Evolutionary conservation across 2,888 invertebrate species (phyloP), one percentile per base, ranked within the genome.

Genomic region (Xanthorhoe designata): DNA sequence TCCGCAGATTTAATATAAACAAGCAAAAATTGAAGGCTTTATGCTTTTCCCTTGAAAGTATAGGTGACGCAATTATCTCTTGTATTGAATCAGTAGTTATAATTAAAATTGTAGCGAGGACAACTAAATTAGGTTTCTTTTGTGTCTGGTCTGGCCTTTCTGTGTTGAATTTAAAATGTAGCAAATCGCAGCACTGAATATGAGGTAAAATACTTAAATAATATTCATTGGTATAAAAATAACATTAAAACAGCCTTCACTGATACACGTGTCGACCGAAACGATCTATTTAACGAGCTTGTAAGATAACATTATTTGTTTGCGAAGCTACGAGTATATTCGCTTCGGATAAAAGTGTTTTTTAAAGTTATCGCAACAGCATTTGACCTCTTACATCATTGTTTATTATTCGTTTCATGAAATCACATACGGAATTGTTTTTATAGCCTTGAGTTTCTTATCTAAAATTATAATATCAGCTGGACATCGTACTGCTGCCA

Each of bases 291-390:
- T 74, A 72, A 75, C 69, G 64, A 74, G 35, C 60, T 73, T 72
- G 72, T 78, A 59, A 73, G 85, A 86, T 86, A 84, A 81, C 73
- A 75, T 19, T 82, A 77, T 84, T 84, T 88, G 78, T 84, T 79
- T 72, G 64, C 55, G 60, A 57, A 75, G 75, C 73, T 24, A 24
- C 4, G 4, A n/a, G n/a, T 75, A 73, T 75, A 78, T 75, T 71
- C 60, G 71, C 66, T 74, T 68, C 73, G 67, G 74, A 73, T 77
- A 71, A 71, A 66, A 64, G 63, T 68, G 45, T 67, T 76, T 69
- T 71, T 72, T 72, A 66, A 56, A 68, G 9, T 61, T 57, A 69
- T 69, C 68, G 61, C n/a, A 61, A 69, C 62, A 67, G 68, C 75
- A 76, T 64, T 66, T 71, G 73, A 76, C 72, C 69, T 59, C 66